Conservation (phyloP, 2,113 vertebrate species). For the Tachycineta bicolor region DNA sequence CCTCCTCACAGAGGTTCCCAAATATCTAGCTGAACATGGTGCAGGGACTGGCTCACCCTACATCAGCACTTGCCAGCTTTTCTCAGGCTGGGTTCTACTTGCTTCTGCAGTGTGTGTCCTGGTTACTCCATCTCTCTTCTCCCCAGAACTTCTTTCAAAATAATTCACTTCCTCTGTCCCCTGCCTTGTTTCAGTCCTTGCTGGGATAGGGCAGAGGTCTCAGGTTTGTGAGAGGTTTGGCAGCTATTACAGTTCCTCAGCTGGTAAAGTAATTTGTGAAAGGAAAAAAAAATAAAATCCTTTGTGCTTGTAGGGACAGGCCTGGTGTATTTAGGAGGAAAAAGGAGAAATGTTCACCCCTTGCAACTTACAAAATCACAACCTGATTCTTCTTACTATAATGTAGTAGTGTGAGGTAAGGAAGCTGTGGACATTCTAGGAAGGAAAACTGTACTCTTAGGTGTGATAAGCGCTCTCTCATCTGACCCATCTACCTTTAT, state of each 20-base stretch:
- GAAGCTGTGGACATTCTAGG: neutral
- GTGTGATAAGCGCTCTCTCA: neutral
- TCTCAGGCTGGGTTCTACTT: neutral
- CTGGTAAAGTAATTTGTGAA: conserved; percentile 42
- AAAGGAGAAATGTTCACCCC: neutral
- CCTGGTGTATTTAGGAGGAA: neutral
- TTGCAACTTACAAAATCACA: neutral
- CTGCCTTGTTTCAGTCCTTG: neutral
- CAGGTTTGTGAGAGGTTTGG: neutral
- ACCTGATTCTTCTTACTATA: neutral
- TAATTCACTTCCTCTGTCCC: neutral
- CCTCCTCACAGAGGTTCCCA: fast-evolving
- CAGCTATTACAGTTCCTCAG: neutral
- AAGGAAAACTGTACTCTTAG: neutral
- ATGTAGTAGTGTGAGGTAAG: neutral
- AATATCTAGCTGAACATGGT: neutral
- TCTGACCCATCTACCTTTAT: neutral
- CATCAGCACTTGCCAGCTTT: neutral
- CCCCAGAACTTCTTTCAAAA: neutral
- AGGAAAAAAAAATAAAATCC: conserved; percentile 30
- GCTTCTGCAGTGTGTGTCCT: neutral
- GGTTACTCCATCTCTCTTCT: neutral
- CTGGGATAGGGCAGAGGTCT: conserved; percentile 33
- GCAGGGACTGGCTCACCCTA: neutral
- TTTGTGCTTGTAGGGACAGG: neutral